Evolutionary conservation across 1,140 invertebrate genomes (phyloP), one percentile per base, ranked within the genome.

Genomic region (Lepidurus couesii): DNA sequence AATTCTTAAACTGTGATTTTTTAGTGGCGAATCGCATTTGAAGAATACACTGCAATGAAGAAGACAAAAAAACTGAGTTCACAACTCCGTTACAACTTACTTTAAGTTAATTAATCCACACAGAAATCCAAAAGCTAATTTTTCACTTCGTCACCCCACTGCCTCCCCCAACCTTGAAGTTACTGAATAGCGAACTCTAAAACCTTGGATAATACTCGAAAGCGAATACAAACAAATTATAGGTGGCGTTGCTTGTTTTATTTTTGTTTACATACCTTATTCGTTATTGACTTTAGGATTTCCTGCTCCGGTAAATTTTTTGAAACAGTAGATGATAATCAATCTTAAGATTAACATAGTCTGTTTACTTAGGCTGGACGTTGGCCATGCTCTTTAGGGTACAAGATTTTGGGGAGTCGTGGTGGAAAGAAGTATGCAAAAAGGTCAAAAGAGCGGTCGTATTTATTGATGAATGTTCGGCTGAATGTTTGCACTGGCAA

Each of bases 401-500:
- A 16, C 16, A 44, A n/a, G 73, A 78, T 24, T 78, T 79, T 44
- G 78, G 78, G 9, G 42, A 75, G 45, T 73, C 78, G 0, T 75
- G 76, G 83, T 89, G 89, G 89, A 82, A 85, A 24, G 87, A 88
- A 82, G 85, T 89, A 13, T 87, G 85, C 75, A 86, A 87, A 74
- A 85, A 88, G 80, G 87, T 90, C n/a, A 88, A 88, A 79, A 87
- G 87, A 80, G 86, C 88, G 53, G 85, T 88, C 5, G 89, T 90
- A 7, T 90, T 88, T 81, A 83, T 90, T 45, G 90, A 90, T 82
- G 86, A 89, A 80, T 82, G 82, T 44, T 85, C 85, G 80, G 87
- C 88, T 10, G 89, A 90, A 83, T 87, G 88, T 81, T 83, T 90
- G 24, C 89, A 90, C 82, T 90, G 89, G 89, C 85, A 89, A 82